Percentiles rank a stretch among this genome's conserved stretches.
These are phyloP conservation scores for Odontamblyopus rebecca DNA, from an alignment of 2,797 vertebrate genomes.

Conservation along the genomic window DNA sequence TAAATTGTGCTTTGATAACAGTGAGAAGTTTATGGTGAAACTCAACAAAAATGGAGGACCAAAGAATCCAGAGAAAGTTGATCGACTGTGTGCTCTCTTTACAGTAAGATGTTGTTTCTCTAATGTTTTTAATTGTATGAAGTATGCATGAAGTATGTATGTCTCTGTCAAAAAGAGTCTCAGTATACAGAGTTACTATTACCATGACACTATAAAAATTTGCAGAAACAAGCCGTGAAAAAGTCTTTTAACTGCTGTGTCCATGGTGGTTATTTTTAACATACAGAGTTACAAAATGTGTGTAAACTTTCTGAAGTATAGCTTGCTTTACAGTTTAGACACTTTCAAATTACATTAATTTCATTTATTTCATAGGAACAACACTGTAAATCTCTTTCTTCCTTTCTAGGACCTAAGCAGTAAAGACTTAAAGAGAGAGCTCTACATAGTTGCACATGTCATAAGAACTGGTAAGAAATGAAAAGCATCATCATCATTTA, in stretches of 20 bases:
- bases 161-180: background rate
- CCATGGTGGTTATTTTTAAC: background rate
- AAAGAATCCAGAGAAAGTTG: slow-evolving; percentile 96
- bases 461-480: slow-evolving; percentile 89
- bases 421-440: slow-evolving; percentile 98
- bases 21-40: slow-evolving; percentile 98
- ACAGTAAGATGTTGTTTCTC: slow-evolving; percentile 78
- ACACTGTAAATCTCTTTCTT: background rate
- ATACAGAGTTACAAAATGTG: background rate
- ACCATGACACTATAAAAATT: background rate
- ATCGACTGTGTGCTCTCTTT: slow-evolving; percentile 95
- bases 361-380: too few relatives aligned
- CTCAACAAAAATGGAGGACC: slow-evolving; percentile 98
- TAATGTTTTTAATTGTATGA: background rate
- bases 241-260: background rate
- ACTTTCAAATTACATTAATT: too few relatives aligned
- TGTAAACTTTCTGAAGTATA: too few relatives aligned
- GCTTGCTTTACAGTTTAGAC: too few relatives aligned
- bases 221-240: background rate
- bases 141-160: too few relatives aligned
- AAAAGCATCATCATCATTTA: background rate
- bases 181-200: background rate
- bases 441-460: slow-evolving; percentile 96
- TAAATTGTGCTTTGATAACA: slow-evolving; percentile 68
- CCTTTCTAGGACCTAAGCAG: slow-evolving; percentile 91